Base-by-base conservation (phyloP, 2,113 vertebrate species). In the Jacana jacana region DNA sequence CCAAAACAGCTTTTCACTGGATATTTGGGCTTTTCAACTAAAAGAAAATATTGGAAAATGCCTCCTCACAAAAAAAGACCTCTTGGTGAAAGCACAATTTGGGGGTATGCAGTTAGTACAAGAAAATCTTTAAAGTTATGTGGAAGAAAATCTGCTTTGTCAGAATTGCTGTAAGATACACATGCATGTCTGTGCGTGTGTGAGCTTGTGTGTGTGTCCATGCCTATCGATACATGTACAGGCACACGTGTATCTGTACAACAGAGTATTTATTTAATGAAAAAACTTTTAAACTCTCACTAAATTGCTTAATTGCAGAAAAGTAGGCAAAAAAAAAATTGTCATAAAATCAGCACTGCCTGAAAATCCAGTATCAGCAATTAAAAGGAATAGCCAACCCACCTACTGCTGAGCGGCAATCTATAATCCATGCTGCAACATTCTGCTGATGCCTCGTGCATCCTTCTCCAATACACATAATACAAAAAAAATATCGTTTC, bases 311-410 rank as follows among this genome's bases (percentile, higher is more conserved):
- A 95, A 96, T 93, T 93, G 83, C 57, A 94, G 54, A 91, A 96
- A 96, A 93, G 49, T 31, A 85, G 70, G 76, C 9, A 52, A 77
- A 68, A 83, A 83, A 73, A 91, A 40, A 88, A 8, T 88, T 92
- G 92, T 93, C 92, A 49, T 95, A 89, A 85, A 83, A 89, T 96
- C 94, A 96, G 84, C 81, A 69, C 52, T 89, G 95, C 79, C 88
- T 92, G 91, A 93, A 97, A 96, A 89, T 42, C 93, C 86, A 79
- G 49, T 39, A 87, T 93, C 96, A 95, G 95, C 92, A 95, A 93
- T 92, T 93, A 93, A 93, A 90, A 94, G 90, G 83, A 96, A 95
- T 65, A 96, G 70, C 91, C 91, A 93, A 65, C 81, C 83, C 80
- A 83, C 92, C 94, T 88, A 89, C 90, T 71, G 72, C 93, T 88